Evolutionary conservation across 37 sponge, comb jelly and placozoan species (phyloP).

Genomic region (Geodia barretti): DNA sequence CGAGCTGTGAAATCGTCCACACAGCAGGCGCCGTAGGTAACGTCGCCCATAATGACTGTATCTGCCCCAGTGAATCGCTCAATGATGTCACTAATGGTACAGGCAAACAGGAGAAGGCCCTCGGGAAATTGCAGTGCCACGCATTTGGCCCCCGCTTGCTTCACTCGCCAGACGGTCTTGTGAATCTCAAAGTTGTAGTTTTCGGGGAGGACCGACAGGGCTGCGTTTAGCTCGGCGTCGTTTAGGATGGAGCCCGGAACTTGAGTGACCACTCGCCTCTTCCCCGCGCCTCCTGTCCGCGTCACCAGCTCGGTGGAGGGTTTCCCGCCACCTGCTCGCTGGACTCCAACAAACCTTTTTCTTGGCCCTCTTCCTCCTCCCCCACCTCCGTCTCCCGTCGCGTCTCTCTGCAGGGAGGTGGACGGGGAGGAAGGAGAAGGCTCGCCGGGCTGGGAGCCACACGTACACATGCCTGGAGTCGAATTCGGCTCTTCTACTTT

Average conservation of each 20-base stretch:
- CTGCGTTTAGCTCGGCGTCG: conserved; percentile 66
- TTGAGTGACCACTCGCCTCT: conserved; percentile 57
- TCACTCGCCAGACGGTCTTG: conserved; percentile 90
- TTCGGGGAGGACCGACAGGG: conserved; percentile 72
- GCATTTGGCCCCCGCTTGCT: conserved; percentile 52
- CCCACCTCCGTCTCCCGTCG: too few relatives aligned
- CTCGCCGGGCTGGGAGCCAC: too few relatives aligned
- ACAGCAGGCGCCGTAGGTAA: conserved; percentile 98
- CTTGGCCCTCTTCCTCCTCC: too few relatives aligned
- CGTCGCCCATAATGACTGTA: conserved; percentile 93
- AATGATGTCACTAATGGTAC: conserved; percentile 85
- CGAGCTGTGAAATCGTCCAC: conserved; percentile 95
- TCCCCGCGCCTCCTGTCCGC: conserved; percentile 2
- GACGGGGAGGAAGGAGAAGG: too few relatives aligned
- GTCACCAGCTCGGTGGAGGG: conserved; percentile 5
- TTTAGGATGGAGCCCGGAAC: conserved; percentile 77
- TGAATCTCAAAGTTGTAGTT: conserved; percentile 98
- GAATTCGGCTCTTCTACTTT: too few relatives aligned
- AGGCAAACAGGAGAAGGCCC: conserved; percentile 89
- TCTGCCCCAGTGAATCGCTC: conserved; percentile 81
- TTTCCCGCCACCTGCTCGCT: neutral
- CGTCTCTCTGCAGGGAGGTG: too few relatives aligned
- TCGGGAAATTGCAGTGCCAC: conserved; percentile 97
- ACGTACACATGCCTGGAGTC: too few relatives aligned
- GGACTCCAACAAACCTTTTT: conserved; percentile 22